Conservation (phyloP, 2,888 invertebrate species). For the Stenolophus ochropezus region DNA sequence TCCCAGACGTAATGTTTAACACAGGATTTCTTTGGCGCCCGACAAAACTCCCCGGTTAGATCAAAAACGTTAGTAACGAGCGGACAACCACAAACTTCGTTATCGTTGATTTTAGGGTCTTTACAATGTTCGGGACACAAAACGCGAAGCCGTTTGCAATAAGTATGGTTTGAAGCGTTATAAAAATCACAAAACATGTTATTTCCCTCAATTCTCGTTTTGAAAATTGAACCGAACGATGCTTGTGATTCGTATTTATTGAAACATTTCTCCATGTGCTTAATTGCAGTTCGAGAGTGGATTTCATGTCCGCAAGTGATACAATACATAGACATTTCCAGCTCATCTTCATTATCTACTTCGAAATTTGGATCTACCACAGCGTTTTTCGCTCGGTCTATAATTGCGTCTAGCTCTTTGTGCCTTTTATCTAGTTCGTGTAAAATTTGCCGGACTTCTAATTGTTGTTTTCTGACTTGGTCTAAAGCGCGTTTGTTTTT, state of each 20-base stretch:
- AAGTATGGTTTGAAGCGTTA: slow-evolving; percentile 90
- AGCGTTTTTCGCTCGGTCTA: slow-evolving; percentile 85
- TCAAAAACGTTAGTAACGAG: slow-evolving; percentile 89
- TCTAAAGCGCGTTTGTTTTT: slow-evolving; percentile 73
- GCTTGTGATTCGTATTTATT: slow-evolving; percentile 98
- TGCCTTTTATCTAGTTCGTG: slow-evolving; percentile 88
- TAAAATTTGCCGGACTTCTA: slow-evolving; percentile 85
- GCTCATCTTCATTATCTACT: slow-evolving; percentile 80
- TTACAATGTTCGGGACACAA: slow-evolving; percentile 98
- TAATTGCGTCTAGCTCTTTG: slow-evolving; percentile 84
- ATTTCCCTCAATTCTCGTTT: slow-evolving; percentile 95
- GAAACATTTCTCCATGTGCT: slow-evolving; percentile 99
- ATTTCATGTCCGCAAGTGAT: slow-evolving; percentile 98
- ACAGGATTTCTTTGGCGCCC: slow-evolving; percentile 92
- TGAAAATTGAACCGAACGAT: slow-evolving; percentile 95
- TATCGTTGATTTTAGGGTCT: slow-evolving; percentile 90
- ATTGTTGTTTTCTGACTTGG: slow-evolving; percentile 83
- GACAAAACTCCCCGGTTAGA: slow-evolving; percentile 90
- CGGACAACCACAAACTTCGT: slow-evolving; percentile 96
- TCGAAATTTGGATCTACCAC: slow-evolving; percentile 79
- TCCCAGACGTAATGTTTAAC: slow-evolving; percentile 97
- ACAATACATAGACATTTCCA: slow-evolving; percentile 91
- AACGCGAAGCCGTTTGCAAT: slow-evolving; percentile 95
- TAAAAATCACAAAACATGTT: slow-evolving; percentile 99
- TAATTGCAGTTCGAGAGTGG: slow-evolving; percentile 91